Percentiles rank a stretch among this genome's conserved stretches.
phyloP scores from a whole-genome alignment of 2,797 vertebrate species.

The Dallia pectoralis region DNA sequence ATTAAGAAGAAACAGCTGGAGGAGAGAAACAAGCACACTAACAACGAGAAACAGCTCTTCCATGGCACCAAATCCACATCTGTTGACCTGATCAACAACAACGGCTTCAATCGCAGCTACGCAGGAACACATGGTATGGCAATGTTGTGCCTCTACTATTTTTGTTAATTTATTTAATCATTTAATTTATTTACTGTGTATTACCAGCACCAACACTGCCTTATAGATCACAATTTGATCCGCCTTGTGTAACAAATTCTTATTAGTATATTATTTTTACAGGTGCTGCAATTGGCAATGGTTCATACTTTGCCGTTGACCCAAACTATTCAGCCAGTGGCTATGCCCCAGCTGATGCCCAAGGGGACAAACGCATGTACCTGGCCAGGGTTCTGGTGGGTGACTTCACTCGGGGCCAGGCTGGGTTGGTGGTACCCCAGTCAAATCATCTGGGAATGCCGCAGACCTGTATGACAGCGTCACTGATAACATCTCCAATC shows the following conservation, averaged over 20 bases:
- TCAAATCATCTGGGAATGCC: slow-evolving; percentile 20
- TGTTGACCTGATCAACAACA: slow-evolving; percentile 57
- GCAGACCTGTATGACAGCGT: slow-evolving; percentile 70
- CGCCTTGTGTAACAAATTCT: not conserved
- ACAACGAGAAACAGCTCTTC: slow-evolving; percentile 68
- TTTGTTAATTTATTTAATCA: no score
- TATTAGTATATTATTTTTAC: not conserved
- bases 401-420: slow-evolving; percentile 43
- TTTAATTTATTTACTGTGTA: no score
- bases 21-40: slow-evolving; percentile 58
- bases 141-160: not conserved
- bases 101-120: slow-evolving; percentile 73
- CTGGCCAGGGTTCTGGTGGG: slow-evolving; percentile 68
- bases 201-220: no score
- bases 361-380: slow-evolving; percentile 59
- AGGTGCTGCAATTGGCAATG: slow-evolving; percentile 61
- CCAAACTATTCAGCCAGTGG: slow-evolving; percentile 45
- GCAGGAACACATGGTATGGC: slow-evolving; percentile 64
- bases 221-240: no score
- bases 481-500: not conserved
- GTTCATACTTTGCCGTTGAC: slow-evolving; percentile 70
- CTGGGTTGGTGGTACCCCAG: slow-evolving; percentile 45
- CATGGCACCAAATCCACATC: slow-evolving; percentile 53
- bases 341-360: slow-evolving; percentile 38
- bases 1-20: slow-evolving; percentile 63